Evolutionary conservation across 2,113 vertebrate species (phyloP).

Genomic region (Ceyx cyanopectus): DNA sequence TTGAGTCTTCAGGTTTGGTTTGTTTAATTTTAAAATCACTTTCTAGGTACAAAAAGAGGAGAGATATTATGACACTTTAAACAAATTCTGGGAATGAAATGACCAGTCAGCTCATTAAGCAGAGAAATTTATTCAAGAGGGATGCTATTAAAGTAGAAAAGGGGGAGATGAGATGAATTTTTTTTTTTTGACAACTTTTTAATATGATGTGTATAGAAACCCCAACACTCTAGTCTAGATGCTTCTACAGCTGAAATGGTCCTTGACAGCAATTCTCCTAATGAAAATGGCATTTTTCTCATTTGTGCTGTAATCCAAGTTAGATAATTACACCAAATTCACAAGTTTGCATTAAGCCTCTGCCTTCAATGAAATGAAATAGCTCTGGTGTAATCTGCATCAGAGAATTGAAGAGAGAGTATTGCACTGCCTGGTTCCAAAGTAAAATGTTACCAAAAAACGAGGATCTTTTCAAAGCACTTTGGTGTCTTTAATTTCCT

Average conservation of each 20-base stretch:
- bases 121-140: background rate
- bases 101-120: background rate
- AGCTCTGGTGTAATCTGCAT: background rate
- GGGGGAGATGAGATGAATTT: background rate
- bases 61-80: background rate
- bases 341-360: background rate
- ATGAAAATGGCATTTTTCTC: constrained; percentile 3
- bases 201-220: background rate
- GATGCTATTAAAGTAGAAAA: background rate
- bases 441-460: background rate
- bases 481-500: background rate
- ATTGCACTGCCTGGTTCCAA: background rate
- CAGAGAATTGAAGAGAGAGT: background rate
- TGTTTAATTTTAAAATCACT: background rate
- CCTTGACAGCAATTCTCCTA: background rate
- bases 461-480: background rate
- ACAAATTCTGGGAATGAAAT: background rate
- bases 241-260: background rate
- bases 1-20: background rate
- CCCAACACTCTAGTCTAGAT: background rate
- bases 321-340: background rate
- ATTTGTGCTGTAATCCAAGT: background rate
- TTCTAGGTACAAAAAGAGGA: background rate
- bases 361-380: background rate
- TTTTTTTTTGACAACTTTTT: background rate